Evolutionary conservation across 2,113 vertebrate genomes (phyloP), one percentile per base, ranked within the genome.

Genomic region (Rhodinocichla rosea): DNA sequence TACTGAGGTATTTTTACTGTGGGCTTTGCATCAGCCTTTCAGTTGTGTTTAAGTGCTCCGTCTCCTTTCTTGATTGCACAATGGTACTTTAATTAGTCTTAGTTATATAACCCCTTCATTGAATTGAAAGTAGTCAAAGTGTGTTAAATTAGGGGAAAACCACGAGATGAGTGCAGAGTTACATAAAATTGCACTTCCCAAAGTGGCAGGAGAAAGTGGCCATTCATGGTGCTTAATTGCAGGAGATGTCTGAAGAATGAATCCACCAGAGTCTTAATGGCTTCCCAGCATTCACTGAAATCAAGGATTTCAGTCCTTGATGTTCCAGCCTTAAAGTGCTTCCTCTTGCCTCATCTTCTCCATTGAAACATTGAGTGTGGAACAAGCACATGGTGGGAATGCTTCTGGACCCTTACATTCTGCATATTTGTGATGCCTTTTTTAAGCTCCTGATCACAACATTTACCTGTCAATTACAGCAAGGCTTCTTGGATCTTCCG

Each of bases 41-140:
- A 3, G 13, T 53, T 67, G 16, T 78, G 42, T 52, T 83, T 30
- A 57, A 81, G 52, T 59, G 47, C 42, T 74, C 26, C 44, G 9
- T 52, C 77, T 89, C 28, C 52, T 81, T 50, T 89, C 62, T 50
- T 80, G 42, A 56, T 89, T 84, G 60, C 69, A 60, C 56, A 50
- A 24, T 80, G 27, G 57, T 76, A 35, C 37, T 67, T 94, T 89
- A 76, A 83, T 96, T 95, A 92, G 67, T 55, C 60, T 37, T 68
- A 22, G 40, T 96, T 94, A 88, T 83, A 28, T 88, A 93, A 96
- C 53, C 39, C 52, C 40, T 85, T 80, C 75, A 80, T 80, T 63
- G 74, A 86, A 88, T 32, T 92, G 39, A 21, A 67, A 78, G 73
- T 59, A 62, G 77, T 91, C 57, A 78, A 62, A 92, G 44, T 56